phyloP scores from a whole-genome alignment of 1,140 invertebrate species.

The Pemphigus obesinymphae region DNA sequence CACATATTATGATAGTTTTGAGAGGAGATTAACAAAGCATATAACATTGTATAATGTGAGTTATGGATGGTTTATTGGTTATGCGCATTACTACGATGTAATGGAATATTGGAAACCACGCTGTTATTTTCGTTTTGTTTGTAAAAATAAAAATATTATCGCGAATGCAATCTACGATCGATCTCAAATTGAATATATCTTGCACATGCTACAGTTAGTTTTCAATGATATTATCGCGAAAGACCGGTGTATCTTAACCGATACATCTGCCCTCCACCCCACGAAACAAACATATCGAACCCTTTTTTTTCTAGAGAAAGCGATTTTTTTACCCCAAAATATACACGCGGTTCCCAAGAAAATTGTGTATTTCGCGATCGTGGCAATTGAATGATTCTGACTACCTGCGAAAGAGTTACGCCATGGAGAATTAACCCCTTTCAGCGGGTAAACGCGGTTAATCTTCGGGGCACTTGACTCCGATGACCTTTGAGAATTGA shows the following conservation, averaged over 20 bases:
- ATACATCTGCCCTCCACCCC: slow-evolving; percentile 9
- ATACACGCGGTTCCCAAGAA: slow-evolving; percentile 20
- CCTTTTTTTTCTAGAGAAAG: slow-evolving; percentile 6
- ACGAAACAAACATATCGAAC: neutral
- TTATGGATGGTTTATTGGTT: neutral
- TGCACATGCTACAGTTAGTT: neutral
- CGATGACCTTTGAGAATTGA: slow-evolving; percentile 18
- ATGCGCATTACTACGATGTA: neutral
- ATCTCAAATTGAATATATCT: neutral
- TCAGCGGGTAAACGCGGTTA: neutral
- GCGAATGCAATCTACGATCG: neutral
- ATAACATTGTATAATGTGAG: neutral
- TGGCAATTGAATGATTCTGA: neutral
- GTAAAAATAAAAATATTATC: neutral
- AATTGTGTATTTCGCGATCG: neutral
- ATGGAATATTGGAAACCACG: neutral
- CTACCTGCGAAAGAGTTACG: slow-evolving; percentile 13
- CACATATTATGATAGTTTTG: neutral
- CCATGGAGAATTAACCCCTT: neutral
- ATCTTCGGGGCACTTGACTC: slow-evolving; percentile 20
- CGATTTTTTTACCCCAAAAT: slow-evolving; percentile 26
- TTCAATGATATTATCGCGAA: neutral
- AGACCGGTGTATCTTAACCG: neutral
- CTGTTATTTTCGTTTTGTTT: slow-evolving; percentile 1
- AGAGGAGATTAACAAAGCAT: neutral